Percentiles rank a stretch among this genome's conserved stretches.
These are phyloP conservation scores for Copidosoma aretas DNA, from an alignment of 2,888 invertebrate species.

Conservation along the genomic window DNA sequence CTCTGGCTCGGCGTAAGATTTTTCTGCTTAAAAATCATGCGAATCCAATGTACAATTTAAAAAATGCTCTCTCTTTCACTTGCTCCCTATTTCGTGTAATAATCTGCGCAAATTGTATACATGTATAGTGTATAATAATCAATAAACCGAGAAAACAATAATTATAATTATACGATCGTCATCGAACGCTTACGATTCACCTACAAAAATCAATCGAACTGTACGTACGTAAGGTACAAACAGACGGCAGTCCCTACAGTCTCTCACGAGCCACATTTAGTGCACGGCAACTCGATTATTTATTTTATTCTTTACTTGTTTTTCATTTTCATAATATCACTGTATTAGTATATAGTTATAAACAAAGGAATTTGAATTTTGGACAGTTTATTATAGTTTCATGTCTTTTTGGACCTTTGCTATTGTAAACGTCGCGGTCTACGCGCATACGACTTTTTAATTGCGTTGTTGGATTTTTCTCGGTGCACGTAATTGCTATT, in stretches of 20 bases:
- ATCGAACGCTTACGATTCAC: conserved; percentile 24
- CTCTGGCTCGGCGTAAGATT: conserved; percentile 29
- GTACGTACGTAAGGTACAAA: conserved; percentile 24
- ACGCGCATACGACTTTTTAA: neutral
- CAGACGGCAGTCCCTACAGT: conserved; percentile 29
- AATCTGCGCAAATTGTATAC: too few relatives aligned
- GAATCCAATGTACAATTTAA: conserved; percentile 36
- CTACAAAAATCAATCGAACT: conserved; percentile 23
- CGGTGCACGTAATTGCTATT: too few relatives aligned
- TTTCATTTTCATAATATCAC: too few relatives aligned
- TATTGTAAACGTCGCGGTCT: conserved; percentile 22
- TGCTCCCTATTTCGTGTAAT: conserved; percentile 7
- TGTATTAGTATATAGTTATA: neutral
- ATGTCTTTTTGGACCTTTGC: conserved; percentile 10
- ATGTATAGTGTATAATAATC: too few relatives aligned
- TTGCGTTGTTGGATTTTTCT: neutral
- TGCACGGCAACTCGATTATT: neutral
- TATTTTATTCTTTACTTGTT: neutral
- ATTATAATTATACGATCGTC: neutral
- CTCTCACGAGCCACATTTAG: neutral
- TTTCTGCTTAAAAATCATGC: conserved; percentile 25
- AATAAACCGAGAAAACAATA: conserved; percentile 27
- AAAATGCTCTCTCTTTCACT: neutral
- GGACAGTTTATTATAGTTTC: conserved; percentile 11
- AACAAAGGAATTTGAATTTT: neutral